These are phyloP conservation scores for Habrosyne pyritoides DNA, from an alignment of 2,888 invertebrate species.

Conservation along the genomic window DNA sequence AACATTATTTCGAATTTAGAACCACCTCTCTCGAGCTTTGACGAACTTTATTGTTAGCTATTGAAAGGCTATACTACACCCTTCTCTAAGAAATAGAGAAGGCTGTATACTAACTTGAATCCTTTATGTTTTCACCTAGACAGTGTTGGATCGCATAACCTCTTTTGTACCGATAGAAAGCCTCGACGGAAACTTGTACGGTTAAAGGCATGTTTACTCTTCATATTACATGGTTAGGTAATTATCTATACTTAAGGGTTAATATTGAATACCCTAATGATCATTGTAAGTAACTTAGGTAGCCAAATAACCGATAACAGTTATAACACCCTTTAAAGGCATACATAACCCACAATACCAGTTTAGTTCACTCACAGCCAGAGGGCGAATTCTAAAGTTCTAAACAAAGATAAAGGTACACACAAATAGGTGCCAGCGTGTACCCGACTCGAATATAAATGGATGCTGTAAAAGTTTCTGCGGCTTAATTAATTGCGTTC, in stretches of 20 bases:
- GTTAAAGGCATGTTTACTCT: no score
- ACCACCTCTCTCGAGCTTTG: no score
- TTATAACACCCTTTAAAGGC: constrained; percentile 9
- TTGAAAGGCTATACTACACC: no score
- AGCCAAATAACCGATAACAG: background rate
- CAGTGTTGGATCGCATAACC: background rate
- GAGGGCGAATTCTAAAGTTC: constrained; percentile 26
- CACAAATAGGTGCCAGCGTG: constrained; percentile 42
- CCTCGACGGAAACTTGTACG: background rate
- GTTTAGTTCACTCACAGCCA: constrained; percentile 11
- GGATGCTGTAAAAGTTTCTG: constrained; percentile 64
- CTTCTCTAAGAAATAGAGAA: no score
- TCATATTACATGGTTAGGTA: no score
- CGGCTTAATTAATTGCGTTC: constrained; percentile 74
- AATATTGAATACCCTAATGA: no score
- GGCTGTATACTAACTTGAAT: background rate
- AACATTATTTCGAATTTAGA: no score
- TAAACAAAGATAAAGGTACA: constrained; percentile 48
- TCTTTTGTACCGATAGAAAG: background rate
- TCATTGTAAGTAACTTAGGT: background rate
- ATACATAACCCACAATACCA: constrained; percentile 16
- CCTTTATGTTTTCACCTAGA: background rate
- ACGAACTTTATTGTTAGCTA: no score
- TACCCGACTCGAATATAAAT: constrained; percentile 68
- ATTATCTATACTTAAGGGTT: no score